These are phyloP conservation scores for Drosophila hydei DNA, from an alignment of 1,140 invertebrate genomes.

Conservation along the genomic window DNA sequence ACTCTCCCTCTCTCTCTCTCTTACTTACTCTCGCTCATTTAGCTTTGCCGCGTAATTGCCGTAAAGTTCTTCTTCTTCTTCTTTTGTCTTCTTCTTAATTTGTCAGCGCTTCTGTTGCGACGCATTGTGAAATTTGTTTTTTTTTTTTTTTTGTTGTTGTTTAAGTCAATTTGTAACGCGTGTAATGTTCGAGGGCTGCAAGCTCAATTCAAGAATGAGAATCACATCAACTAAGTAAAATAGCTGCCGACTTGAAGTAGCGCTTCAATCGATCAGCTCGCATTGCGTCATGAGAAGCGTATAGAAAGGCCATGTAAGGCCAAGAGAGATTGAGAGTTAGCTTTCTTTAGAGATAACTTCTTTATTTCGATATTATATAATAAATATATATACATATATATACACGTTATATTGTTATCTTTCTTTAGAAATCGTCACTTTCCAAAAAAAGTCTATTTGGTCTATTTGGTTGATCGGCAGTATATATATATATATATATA, in stretches of 20 bases:
- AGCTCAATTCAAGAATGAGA: slow-evolving; percentile 3
- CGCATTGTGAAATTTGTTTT: slow-evolving; percentile 39
- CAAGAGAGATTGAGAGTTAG: too few relatives aligned
- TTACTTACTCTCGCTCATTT: slow-evolving; percentile 1
- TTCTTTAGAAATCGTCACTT: too few relatives aligned
- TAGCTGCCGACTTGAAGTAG: too few relatives aligned
- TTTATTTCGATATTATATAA: too few relatives aligned
- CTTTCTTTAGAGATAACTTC: too few relatives aligned
- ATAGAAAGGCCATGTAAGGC: too few relatives aligned
- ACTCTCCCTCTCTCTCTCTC: not conserved
- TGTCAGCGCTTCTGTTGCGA: slow-evolving; percentile 45
- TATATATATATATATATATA: too few relatives aligned
- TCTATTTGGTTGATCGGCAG: too few relatives aligned
- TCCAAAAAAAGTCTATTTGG: too few relatives aligned
- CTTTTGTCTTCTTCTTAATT: slow-evolving; percentile 27
- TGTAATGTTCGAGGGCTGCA: slow-evolving; percentile 32
- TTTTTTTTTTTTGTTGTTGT: slow-evolving; percentile 13
- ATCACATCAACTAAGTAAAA: too few relatives aligned
- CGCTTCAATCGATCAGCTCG: not conserved
- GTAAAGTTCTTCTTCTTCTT: slow-evolving; percentile 13
- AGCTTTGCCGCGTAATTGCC: slow-evolving; percentile 34
- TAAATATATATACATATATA: too few relatives aligned
- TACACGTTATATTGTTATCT: too few relatives aligned
- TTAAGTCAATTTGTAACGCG: slow-evolving; percentile 58
- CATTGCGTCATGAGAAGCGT: slow-evolving; percentile 20